phyloP scores from a whole-genome alignment of 2,888 invertebrate species.

The Tinea semifulvella region DNA sequence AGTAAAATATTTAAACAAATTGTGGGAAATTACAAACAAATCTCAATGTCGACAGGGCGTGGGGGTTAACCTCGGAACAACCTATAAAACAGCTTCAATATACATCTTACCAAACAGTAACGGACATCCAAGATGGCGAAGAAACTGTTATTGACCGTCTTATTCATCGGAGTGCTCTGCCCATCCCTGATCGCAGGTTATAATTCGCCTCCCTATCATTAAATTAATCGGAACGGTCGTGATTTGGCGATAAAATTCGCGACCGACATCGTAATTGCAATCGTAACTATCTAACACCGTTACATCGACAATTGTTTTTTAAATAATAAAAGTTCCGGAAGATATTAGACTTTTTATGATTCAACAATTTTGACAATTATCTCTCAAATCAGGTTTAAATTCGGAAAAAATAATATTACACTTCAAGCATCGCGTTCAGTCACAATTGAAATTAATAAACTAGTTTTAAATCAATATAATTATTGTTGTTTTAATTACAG shows the following conservation, averaged over 20 bases:
- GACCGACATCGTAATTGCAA: neutral
- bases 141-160: constrained; percentile 23
- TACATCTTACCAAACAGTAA: constrained; percentile 34
- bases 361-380: no score
- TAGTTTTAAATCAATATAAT: no score
- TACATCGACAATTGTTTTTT: neutral
- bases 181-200: constrained; percentile 40
- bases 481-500: neutral
- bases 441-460: no score
- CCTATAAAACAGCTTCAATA: constrained; percentile 49
- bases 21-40: constrained; percentile 15
- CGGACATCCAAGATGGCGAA: constrained; percentile 33
- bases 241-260: neutral
- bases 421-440: no score
- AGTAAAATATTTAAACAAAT: constrained; percentile 12
- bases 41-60: constrained; percentile 33
- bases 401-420: no score
- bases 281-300: neutral
- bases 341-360: no score
- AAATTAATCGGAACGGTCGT: neutral
- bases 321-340: no score
- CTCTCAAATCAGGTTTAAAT: no score
- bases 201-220: constrained; percentile 23
- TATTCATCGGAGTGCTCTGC: constrained; percentile 27
- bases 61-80: constrained; percentile 50